Conservation (phyloP, 2,113 vertebrate genomes). For the Argyrosomus japonicus region DNA sequence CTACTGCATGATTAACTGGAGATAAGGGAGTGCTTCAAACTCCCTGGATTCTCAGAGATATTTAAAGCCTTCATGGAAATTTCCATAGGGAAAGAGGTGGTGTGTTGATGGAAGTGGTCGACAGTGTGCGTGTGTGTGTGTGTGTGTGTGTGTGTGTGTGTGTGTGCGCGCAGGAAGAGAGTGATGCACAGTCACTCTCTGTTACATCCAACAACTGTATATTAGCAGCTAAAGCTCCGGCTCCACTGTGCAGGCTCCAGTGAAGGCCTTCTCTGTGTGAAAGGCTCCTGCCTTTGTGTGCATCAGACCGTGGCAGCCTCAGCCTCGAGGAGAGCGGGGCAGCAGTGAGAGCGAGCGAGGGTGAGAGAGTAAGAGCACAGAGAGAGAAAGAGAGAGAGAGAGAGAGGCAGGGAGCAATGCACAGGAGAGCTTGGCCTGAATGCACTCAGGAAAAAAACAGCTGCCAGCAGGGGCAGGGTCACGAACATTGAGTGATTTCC, state of each 20-base stretch:
- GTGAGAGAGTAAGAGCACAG: not conserved
- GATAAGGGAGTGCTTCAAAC: constrained; percentile 80
- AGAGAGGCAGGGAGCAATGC: constrained; percentile 48
- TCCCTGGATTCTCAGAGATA: constrained; percentile 79
- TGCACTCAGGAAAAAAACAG: constrained; percentile 65
- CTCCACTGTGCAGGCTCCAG: constrained; percentile 50
- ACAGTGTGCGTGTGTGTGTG: constrained; percentile 20
- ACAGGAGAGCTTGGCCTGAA: constrained; percentile 66
- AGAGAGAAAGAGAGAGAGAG: constrained; percentile 5
- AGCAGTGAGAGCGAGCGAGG: constrained; percentile 14
- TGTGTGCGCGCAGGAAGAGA: not conserved
- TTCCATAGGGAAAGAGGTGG: constrained; percentile 76
- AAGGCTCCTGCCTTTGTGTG: constrained; percentile 67
- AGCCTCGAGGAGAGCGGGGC: constrained; percentile 66
- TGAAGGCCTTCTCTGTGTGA: constrained; percentile 69
- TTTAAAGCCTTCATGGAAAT: constrained; percentile 82
- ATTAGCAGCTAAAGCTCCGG: constrained; percentile 64
- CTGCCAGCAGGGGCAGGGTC: constrained; percentile 70
- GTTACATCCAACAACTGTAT: constrained; percentile 66
- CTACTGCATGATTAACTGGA: constrained; percentile 82
- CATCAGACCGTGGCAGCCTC: constrained; percentile 73
- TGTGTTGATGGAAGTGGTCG: constrained; percentile 58
- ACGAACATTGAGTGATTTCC: constrained; percentile 63
- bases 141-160: constrained; percentile 6
- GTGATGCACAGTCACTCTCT: constrained; percentile 63